Conservation (phyloP, 2,113 vertebrate genomes). For the Anser brachyrhynchus region DNA sequence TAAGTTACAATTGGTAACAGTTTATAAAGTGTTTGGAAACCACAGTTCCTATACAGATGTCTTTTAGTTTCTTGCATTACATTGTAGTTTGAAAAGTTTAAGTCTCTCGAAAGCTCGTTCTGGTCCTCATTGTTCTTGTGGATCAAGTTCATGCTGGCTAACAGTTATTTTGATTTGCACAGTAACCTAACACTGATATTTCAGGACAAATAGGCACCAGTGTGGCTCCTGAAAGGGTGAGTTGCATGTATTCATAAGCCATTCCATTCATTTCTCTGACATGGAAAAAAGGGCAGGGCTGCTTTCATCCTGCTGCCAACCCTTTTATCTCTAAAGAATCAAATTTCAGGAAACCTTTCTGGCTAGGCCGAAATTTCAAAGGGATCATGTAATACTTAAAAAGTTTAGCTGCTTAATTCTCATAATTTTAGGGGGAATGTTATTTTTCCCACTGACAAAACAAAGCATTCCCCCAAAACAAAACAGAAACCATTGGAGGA, state of each 20-base stretch:
- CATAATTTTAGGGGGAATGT: constrained; percentile 11
- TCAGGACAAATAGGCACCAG: constrained; percentile 73
- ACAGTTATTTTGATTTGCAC: constrained; percentile 46
- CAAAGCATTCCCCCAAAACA: background rate
- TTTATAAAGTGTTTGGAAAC: background rate
- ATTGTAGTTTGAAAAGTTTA: background rate
- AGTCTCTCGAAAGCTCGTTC: background rate
- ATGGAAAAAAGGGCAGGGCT: constrained; percentile 36
- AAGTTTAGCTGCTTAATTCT: constrained; percentile 55
- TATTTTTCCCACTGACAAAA: constrained; percentile 7
- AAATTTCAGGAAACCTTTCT: constrained; percentile 79
- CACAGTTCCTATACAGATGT: background rate
- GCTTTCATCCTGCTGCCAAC: constrained; percentile 71
- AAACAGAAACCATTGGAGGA: background rate
- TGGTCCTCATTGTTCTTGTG: constrained; percentile 56
- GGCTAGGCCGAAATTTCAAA: constrained; percentile 79
- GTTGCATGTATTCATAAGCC: constrained; percentile 58
- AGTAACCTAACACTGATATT: constrained; percentile 76
- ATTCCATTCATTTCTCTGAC: constrained; percentile 66
- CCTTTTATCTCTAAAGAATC: constrained; percentile 78
- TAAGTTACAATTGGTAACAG: background rate
- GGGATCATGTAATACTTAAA: constrained; percentile 58
- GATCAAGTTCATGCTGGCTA: constrained; percentile 64
- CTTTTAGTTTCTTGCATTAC: background rate
- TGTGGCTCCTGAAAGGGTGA: constrained; percentile 63